Evolutionary conservation across 2,797 vertebrate genomes (phyloP).

Genomic region (Onychomys arenicola): DNA sequence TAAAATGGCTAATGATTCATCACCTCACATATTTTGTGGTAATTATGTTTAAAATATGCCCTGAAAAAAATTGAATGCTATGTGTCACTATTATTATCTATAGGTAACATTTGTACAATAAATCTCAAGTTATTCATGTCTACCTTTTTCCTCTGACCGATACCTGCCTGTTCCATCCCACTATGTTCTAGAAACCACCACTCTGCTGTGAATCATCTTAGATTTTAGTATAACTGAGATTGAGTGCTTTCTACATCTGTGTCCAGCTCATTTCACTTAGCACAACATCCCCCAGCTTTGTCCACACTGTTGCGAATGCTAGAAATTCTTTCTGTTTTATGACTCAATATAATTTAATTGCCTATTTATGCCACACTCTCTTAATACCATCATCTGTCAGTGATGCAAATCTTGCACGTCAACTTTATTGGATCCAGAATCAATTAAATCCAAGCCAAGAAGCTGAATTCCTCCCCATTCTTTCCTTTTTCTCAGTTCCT

Average conservation of each 20-base stretch:
- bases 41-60: not conserved
- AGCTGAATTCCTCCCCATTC: not conserved
- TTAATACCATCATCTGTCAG: not conserved
- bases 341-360: not conserved
- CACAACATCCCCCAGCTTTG: not conserved
- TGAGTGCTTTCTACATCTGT: not conserved
- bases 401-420: not conserved
- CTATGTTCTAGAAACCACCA: not conserved
- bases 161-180: not conserved
- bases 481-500: not conserved
- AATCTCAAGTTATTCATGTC: not conserved
- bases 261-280: not conserved
- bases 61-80: not conserved
- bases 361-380: not conserved
- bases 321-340: not conserved
- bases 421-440: not conserved
- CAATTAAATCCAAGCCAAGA: not conserved
- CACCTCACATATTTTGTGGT: not conserved
- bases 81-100: not conserved
- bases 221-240: not conserved
- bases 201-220: not conserved
- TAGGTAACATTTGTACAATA: not conserved
- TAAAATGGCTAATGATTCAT: not conserved
- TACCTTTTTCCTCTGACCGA: not conserved
- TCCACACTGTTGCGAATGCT: too few species aligned